Base-by-base conservation (phyloP, 1,140 invertebrate species). In the Macrocentrus cingulum region DNA sequence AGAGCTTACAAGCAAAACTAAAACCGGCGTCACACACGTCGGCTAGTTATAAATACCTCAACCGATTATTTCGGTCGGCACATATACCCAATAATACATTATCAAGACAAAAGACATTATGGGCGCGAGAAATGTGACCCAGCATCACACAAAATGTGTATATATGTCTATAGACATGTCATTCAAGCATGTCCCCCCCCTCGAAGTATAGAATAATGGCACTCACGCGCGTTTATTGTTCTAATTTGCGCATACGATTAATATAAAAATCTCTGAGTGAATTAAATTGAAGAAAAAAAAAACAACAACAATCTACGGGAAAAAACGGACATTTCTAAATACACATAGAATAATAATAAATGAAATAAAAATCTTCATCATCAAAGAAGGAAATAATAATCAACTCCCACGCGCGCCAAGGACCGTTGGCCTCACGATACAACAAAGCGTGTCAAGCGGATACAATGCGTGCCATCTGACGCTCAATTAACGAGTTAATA, bases 401-500 rank as follows among this genome's bases (percentile, higher is more conserved):
- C 56, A 65, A 66, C 66, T 67, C 65, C 66, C 62, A 66, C 66
- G 67, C 61, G 55, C 8, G 11, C 11, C 34, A 34, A 20, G 44
- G 36, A 13, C 60, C 50, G n/a, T 53, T 45, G 29, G 55, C 42
- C 41, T 44, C 44, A 42, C 63, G 61, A 56, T 19, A 36, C 63
- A n/a, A 77, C 70, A 79, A 79, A 76, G 72, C 75, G 69, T 76
- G 75, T 80, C 77, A 80, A 63, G 56, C 64, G 63, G 61, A 62
- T 63, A 80, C 77, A 80, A 80, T 78, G 60, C 55, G 18, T 61
- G 64, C 67, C 72, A 74, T 79, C 71, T 79, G 77, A 79, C 77
- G 76, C 74, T 76, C 75, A 80, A 80, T 80, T 80, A 80, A 76
- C 76, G 74, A 80, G 76, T 80, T 80, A 80, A 80, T 80, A 67